phyloP scores from a whole-genome alignment of 2,113 vertebrate species.

The Laterallus jamaicensis region DNA sequence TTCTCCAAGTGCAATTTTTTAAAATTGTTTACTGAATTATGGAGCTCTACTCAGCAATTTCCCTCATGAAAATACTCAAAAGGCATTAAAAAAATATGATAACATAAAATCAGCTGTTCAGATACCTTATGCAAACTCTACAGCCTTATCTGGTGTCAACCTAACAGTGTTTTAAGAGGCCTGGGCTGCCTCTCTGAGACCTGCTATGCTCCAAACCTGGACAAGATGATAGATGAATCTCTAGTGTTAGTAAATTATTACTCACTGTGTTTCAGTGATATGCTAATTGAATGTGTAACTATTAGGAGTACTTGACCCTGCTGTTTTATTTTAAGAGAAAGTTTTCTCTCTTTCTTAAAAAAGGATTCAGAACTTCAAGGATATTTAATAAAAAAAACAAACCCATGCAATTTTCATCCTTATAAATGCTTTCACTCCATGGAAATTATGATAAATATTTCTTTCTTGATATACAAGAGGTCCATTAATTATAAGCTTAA shows the following conservation, averaged over 20 bases:
- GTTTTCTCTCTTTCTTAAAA: not conserved
- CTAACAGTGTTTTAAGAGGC: not conserved
- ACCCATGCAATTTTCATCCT: not conserved
- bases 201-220: not conserved
- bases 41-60: constrained; percentile 54
- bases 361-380: not conserved
- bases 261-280: not conserved
- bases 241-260: not conserved
- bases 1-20: constrained; percentile 31
- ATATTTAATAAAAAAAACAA: not conserved
- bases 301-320: not conserved
- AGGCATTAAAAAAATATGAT: not conserved
- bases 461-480: not conserved
- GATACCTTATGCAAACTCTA: not conserved
- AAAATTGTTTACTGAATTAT: constrained; percentile 56
- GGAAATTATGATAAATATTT: not conserved
- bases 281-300: not conserved
- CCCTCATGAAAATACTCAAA: constrained; percentile 4
- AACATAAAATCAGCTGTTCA: constrained; percentile 39
- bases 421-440: not conserved
- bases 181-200: not conserved
- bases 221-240: not conserved
- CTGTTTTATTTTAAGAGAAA: not conserved
- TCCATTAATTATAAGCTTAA: not conserved
- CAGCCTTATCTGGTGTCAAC: not conserved